Percentiles rank a stretch among this genome's conserved stretches.
phyloP scores from a whole-genome alignment of 2,113 vertebrate species.

The Apodemus sylvaticus region DNA sequence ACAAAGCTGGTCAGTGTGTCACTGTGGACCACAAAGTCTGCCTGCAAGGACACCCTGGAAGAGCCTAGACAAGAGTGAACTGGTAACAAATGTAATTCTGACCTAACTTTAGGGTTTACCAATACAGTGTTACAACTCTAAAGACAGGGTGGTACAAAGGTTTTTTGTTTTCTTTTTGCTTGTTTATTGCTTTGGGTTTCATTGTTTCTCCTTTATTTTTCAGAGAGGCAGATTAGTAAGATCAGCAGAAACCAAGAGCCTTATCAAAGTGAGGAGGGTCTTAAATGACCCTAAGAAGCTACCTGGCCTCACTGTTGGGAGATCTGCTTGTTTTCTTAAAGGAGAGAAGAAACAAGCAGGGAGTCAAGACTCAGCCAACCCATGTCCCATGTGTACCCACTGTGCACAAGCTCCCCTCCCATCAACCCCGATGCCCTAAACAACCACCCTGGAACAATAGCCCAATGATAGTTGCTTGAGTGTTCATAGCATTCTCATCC shows the following conservation, averaged over 20 bases:
- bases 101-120: not conserved
- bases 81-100: not conserved
- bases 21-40: not conserved
- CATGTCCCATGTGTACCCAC: not conserved
- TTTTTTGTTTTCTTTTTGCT: not conserved
- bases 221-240: not conserved
- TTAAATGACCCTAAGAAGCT: not conserved
- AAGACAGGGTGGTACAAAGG: not conserved
- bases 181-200: not conserved
- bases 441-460: not conserved
- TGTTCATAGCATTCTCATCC: not conserved
- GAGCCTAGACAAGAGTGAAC: not conserved
- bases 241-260: conserved; percentile 26
- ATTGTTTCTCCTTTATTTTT: not conserved
- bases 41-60: not conserved
- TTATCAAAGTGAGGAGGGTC: not conserved
- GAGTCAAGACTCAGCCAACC: not conserved
- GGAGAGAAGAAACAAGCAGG: too few species aligned
- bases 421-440: not conserved
- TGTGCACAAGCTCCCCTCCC: not conserved
- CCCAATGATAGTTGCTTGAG: not conserved
- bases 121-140: not conserved
- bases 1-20: not conserved
- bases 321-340: not conserved
- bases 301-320: not conserved